A percentile compares a stretch with the other conserved stretches of the same genome.
phyloP scores from a whole-genome alignment of 2,797 vertebrate genomes.

The Ara ararauna region DNA sequence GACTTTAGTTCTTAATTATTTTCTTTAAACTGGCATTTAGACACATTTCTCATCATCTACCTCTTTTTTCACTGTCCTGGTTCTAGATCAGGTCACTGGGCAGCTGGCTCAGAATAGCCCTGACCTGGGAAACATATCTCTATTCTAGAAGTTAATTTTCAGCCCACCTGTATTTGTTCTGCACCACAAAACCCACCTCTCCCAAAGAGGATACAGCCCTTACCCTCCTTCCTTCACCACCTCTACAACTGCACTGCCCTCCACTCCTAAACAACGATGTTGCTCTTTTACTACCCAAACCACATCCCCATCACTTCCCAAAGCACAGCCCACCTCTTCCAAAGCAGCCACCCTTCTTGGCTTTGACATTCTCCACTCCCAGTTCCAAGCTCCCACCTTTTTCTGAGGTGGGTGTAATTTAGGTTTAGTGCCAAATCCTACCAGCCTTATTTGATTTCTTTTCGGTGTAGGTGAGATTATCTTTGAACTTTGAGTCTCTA shows the following conservation, averaged over 20 bases:
- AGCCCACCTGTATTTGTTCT: not conserved
- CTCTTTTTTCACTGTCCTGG: not conserved
- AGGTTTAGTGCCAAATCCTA: not conserved
- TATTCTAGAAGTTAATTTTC: not conserved
- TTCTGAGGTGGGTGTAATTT: not conserved
- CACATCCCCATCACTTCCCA: not conserved
- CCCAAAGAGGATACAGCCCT: not conserved
- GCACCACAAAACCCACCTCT: not conserved
- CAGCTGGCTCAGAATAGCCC: not conserved
- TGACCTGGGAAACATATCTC: not conserved
- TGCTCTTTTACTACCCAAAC: not conserved
- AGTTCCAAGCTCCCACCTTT: not conserved
- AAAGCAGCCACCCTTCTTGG: not conserved
- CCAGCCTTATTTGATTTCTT: conserved; percentile 13
- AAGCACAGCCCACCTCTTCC: not conserved
- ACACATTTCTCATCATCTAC: not conserved
- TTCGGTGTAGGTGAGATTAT: not conserved
- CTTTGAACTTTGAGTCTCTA: conserved; percentile 18
- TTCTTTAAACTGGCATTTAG: not conserved
- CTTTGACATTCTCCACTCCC: not conserved
- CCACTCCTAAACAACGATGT: not conserved
- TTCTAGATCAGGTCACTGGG: not conserved
- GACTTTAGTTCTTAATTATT: not conserved
- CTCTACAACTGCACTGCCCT: not conserved
- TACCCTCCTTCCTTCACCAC: not conserved